Percentiles rank a stretch among this genome's conserved stretches.
Conservation (phyloP, 1,140 invertebrate genomes). For the Cotesia glomerata region DNA sequence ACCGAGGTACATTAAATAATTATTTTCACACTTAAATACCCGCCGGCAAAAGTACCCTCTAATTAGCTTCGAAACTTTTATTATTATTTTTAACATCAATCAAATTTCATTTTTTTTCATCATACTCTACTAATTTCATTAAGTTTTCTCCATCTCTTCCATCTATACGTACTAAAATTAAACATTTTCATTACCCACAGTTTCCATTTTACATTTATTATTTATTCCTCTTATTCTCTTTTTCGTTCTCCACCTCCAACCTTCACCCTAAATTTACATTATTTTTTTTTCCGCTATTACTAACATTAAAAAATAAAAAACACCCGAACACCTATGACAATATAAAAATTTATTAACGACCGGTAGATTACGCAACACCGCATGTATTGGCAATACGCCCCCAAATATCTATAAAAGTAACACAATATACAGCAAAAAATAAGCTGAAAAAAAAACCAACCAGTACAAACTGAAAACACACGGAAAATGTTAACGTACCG, state of each 20-base stretch:
- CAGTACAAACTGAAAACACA: too few relatives aligned
- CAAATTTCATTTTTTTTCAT: not conserved
- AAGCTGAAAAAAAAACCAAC: too few relatives aligned
- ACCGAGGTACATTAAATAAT: too few relatives aligned
- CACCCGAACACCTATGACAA: too few relatives aligned
- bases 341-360: constrained; percentile 13
- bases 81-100: constrained; percentile 17
- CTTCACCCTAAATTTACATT: too few relatives aligned
- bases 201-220: not conserved
- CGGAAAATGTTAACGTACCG: too few relatives aligned
- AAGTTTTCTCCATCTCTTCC: not conserved
- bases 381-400: too few relatives aligned
- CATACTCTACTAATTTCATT: not conserved
- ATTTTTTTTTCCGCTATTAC: too few relatives aligned
- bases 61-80: constrained; percentile 4
- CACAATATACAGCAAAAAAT: too few relatives aligned
- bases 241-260: not conserved
- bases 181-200: not conserved
- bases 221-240: not conserved
- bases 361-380: constrained; percentile 8
- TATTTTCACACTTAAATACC: not conserved
- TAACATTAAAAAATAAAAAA: too few relatives aligned
- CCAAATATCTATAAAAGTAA: too few relatives aligned
- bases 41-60: not conserved
- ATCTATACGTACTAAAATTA: not conserved